Evolutionary conservation across 2,113 vertebrate species (phyloP).

Genomic region (Eonycteris spelaea): DNA sequence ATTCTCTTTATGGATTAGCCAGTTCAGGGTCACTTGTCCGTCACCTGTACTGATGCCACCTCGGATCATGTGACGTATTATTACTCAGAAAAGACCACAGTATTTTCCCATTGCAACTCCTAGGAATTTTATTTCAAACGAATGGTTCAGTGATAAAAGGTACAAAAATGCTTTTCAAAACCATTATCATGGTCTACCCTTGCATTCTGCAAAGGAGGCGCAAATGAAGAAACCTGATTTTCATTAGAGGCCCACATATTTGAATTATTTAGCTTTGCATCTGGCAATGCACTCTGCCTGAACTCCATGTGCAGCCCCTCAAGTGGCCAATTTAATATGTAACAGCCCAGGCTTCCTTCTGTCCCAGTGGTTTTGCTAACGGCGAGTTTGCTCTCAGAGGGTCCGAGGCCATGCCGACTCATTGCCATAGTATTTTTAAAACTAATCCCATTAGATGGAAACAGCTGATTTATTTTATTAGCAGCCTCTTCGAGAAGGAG

Average conservation of each 20-base stretch:
- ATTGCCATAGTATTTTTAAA: neutral
- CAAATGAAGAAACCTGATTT: neutral
- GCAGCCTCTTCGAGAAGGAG: neutral
- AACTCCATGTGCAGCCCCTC: neutral
- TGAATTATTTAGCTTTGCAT: neutral
- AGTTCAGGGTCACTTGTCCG: neutral
- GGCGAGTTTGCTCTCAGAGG: neutral
- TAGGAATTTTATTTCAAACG: neutral
- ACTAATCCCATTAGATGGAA: slow-evolving; percentile 16
- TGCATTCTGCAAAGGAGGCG: neutral
- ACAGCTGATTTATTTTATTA: neutral
- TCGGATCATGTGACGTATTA: neutral
- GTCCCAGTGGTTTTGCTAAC: neutral
- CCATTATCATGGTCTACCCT: neutral
- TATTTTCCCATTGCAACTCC: neutral
- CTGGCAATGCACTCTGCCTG: neutral
- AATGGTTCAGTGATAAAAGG: neutral
- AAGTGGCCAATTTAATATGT: neutral
- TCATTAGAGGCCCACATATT: neutral
- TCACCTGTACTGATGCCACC: neutral
- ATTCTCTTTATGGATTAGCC: neutral
- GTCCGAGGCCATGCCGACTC: neutral
- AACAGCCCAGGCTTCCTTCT: neutral
- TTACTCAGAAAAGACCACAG: neutral
- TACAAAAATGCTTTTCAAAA: neutral